Base-by-base conservation (phyloP, 2,888 invertebrate genomes). In the Nezara viridula region DNA sequence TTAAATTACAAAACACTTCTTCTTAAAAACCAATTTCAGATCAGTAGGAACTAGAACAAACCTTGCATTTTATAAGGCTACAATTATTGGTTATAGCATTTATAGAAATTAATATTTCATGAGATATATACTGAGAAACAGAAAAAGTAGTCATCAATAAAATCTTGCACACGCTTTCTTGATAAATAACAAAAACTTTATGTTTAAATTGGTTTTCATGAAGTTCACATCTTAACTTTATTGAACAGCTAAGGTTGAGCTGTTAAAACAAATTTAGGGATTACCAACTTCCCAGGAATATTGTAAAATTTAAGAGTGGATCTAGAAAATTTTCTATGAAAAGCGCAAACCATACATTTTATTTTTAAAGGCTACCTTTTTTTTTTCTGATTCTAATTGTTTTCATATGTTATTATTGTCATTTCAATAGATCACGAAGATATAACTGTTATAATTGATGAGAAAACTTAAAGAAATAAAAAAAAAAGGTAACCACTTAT, bases 31-130 rank as follows among this genome's bases (percentile, higher is more conserved):
- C 66, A 5, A 73, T 37, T 73, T 73, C 66, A 73, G 66, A 73
- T 32, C 66, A 73, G 66, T 73, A 73, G 66, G 66, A 73, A 73
- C 37, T 73, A 19, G 37, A 73, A 73, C 16, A 73, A 16, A 73
- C 37, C 66, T 73, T 73, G 32, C 32, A 73, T 73, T 73, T 37
- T 37, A 21, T 37, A 37, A 37, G 37, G 66, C 19, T 73, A 37
- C 37, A 73, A 73, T 73, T 37, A 37, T 73, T 73, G 21, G 19
- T 32, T 73, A 3, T 37, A 73, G 16, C 32, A 73, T 73, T 73
- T 19, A 19, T 37, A 16, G 19, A 37, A 73, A 32, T 66, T 66
- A 66, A 27, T 73, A 37, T 73, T 16, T 73, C 32, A 32, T 16
- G 16, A 66, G 27, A 66, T 5, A 66, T 32, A 32, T 32, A 32